These are phyloP conservation scores for Latrodectus geometricus DNA, from an alignment of 1,140 invertebrate genomes.

Conservation along the genomic window DNA sequence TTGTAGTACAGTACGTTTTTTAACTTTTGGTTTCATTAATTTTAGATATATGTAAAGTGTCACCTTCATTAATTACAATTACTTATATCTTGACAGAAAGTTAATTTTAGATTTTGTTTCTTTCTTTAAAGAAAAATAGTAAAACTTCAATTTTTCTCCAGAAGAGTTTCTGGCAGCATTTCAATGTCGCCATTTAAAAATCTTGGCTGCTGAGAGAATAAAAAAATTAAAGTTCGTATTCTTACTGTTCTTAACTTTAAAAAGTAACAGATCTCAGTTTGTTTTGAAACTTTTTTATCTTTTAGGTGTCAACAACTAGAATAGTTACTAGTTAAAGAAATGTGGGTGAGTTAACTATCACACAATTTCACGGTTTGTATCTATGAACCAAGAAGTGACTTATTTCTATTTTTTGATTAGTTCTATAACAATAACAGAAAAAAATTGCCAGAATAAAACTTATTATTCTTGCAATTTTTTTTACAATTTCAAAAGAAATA, in stretches of 20 bases:
- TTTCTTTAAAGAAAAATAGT: slow-evolving; percentile 21
- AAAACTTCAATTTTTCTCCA: slow-evolving; percentile 13
- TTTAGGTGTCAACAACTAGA: too few relatives aligned
- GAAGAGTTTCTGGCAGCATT: slow-evolving; percentile 20
- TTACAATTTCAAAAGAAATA: too few relatives aligned
- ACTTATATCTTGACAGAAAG: slow-evolving; percentile 1
- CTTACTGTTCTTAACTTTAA: background rate
- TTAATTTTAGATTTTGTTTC: slow-evolving; percentile 36
- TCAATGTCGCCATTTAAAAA: slow-evolving; percentile 23
- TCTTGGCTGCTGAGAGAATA: background rate
- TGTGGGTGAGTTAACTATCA: too few relatives aligned
- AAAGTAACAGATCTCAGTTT: background rate
- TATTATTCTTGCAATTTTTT: too few relatives aligned
- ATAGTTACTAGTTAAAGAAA: too few relatives aligned
- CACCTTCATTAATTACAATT: background rate
- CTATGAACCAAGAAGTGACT: too few relatives aligned
- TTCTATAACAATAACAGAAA: too few relatives aligned
- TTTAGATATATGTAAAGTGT: background rate
- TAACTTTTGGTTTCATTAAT: background rate
- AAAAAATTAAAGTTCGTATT: background rate
- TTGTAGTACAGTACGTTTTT: background rate
- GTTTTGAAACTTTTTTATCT: background rate
- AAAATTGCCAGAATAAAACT: too few relatives aligned
- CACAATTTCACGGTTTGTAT: too few relatives aligned
- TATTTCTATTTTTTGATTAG: too few relatives aligned